Evolutionary conservation across 2,113 vertebrate species (phyloP).

Genomic region (Drymodes brunneopygia): DNA sequence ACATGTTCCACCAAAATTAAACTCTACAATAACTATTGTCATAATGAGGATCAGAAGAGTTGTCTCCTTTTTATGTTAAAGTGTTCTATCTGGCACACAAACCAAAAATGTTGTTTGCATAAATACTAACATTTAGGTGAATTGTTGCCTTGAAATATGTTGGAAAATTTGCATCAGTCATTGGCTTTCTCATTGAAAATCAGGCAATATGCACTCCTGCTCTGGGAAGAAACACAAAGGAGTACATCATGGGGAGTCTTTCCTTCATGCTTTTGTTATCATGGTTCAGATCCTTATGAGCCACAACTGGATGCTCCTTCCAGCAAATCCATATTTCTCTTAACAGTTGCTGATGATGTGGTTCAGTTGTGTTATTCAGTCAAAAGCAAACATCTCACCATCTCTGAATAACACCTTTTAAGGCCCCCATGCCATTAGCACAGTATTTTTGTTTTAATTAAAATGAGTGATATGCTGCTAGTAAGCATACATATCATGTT

Average conservation of each 20-base stretch:
- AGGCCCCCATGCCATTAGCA: neutral
- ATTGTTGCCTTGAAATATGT: neutral
- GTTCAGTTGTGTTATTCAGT: neutral
- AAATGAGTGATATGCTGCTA: conserved; percentile 15
- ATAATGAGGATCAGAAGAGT: neutral
- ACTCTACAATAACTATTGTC: neutral
- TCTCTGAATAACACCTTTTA: conserved; percentile 1
- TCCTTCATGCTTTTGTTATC: neutral
- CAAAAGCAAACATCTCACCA: neutral
- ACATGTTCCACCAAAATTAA: neutral
- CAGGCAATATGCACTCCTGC: neutral
- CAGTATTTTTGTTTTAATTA: conserved; percentile 53
- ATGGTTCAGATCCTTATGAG: neutral
- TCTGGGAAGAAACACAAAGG: neutral
- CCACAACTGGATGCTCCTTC: neutral
- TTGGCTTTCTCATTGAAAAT: neutral
- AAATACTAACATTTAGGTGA: neutral
- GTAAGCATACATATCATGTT: conserved; percentile 31
- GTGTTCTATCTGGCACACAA: neutral
- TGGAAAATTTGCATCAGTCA: neutral
- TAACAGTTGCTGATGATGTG: neutral
- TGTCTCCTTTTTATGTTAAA: neutral
- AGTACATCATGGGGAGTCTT: neutral
- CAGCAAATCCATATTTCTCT: neutral
- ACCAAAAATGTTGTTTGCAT: neutral